These are phyloP conservation scores for Cotesia vestalis DNA, from an alignment of 1,140 invertebrate species.

Conservation along the genomic window DNA sequence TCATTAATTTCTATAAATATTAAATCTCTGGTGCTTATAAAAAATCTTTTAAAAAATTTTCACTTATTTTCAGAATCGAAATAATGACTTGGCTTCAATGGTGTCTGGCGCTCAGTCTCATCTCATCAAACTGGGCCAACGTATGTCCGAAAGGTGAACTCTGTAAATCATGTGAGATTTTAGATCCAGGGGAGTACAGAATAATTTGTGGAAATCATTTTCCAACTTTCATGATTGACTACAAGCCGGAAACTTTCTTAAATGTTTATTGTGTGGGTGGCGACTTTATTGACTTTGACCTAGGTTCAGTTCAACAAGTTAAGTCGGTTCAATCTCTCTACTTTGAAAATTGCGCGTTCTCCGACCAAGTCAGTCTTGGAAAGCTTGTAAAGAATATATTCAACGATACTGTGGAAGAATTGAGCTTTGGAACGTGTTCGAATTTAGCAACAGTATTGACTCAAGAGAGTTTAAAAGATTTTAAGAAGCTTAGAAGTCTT, in stretches of 20 bases:
- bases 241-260: slow-evolving; percentile 31
- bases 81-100: too few species aligned
- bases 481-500: slow-evolving; percentile 64
- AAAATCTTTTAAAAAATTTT: too few species aligned
- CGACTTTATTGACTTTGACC: slow-evolving; percentile 43
- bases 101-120: too few species aligned
- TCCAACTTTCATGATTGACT: slow-evolving; percentile 36
- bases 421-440: slow-evolving; percentile 64
- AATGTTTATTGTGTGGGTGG: slow-evolving; percentile 40
- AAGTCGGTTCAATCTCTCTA: slow-evolving; percentile 30
- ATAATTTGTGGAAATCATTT: slow-evolving; percentile 36
- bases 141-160: slow-evolving; percentile 4
- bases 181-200: slow-evolving; percentile 17
- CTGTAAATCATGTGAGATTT: not conserved
- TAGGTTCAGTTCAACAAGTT: slow-evolving; percentile 18
- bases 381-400: slow-evolving; percentile 54
- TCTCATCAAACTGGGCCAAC: not conserved
- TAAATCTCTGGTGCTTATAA: too few species aligned
- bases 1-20: too few species aligned
- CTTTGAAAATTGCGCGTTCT: slow-evolving; percentile 50
- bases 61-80: too few species aligned
- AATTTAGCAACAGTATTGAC: slow-evolving; percentile 64
- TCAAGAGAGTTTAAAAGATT: slow-evolving; percentile 65
- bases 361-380: slow-evolving; percentile 44
- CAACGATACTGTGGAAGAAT: slow-evolving; percentile 56